Base-by-base conservation (phyloP, 2,888 invertebrate species). In the Charanyca ferruginea region DNA sequence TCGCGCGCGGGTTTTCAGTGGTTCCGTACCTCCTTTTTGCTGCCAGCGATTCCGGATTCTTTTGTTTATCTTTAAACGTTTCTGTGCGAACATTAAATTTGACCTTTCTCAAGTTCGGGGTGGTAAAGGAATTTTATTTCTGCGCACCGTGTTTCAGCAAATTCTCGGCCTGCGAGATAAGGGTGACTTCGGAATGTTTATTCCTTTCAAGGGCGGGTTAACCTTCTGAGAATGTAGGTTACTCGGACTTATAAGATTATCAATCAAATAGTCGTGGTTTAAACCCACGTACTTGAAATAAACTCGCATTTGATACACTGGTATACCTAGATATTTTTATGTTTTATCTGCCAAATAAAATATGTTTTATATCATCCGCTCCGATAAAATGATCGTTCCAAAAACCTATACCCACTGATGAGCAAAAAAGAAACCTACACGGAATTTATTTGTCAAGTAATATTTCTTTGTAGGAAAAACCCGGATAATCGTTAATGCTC, bases 401-500 rank as follows among this genome's bases (percentile, higher is more conserved):
- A 74, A 76, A 80, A 69, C 71, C 65, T 58, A 69, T 72, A 70
- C 64, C 64, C 70, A 73, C 82, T 88, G 87, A 90, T 86, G 85
- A 88, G 86, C 87, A 85, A 87, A 89, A 90, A 91, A 87, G 87
- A 86, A 89, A 91, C 86, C 83, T 85, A 90, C 86, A 89, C 78
- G 84, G 83, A 89, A 90, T 93, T 91, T 92, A 91, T 91, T 93
- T 93, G 92, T 92, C 93, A 92, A 93, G 93, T 92, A 93, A 93
- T 92, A 93, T 93, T 93, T 93, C 92, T 93, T 92, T 90, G 90
- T 88, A 89, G 85, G 87, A 87, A 88, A 89, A 90, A 87, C 89
- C 83, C 87, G 90, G 91, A 92, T 93, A 94, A 93, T 94, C 94
- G 93, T 93, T 94, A 93, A 95, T 93, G 90, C 91, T 90, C 89